Evolutionary conservation across 2,888 invertebrate species (phyloP).

Genomic region (Metacarcinus magister): DNA sequence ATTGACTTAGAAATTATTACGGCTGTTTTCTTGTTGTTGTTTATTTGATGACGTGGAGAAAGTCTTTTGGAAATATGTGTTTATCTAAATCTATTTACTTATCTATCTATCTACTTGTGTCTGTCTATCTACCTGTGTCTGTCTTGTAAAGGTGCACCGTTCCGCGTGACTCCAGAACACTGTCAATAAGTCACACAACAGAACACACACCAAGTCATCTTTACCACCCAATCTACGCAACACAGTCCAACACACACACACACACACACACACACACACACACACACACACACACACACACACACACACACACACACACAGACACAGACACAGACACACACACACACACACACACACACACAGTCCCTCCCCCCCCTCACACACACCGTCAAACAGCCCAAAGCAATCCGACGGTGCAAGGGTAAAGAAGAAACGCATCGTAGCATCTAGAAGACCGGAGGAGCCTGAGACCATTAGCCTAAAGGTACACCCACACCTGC

Average conservation of each 20-base stretch:
- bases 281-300: background rate
- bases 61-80: background rate
- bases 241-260: background rate
- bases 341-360: background rate
- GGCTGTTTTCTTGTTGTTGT: too few relatives aligned
- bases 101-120: background rate
- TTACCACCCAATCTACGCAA: background rate
- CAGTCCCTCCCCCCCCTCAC: background rate
- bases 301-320: background rate
- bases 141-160: background rate
- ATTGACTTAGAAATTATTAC: too few relatives aligned
- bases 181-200: background rate
- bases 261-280: background rate
- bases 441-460: background rate
- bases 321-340: background rate
- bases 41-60: too few relatives aligned
- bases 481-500: background rate
- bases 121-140: background rate
- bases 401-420: background rate
- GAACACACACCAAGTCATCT: background rate
- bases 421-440: background rate
- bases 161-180: background rate
- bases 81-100: background rate
- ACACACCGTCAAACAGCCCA: background rate
- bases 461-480: background rate